Evolutionary conservation across 1,140 invertebrate species (phyloP), one percentile per base, ranked within the genome.

Genomic region (Probaryconus sp.): DNA sequence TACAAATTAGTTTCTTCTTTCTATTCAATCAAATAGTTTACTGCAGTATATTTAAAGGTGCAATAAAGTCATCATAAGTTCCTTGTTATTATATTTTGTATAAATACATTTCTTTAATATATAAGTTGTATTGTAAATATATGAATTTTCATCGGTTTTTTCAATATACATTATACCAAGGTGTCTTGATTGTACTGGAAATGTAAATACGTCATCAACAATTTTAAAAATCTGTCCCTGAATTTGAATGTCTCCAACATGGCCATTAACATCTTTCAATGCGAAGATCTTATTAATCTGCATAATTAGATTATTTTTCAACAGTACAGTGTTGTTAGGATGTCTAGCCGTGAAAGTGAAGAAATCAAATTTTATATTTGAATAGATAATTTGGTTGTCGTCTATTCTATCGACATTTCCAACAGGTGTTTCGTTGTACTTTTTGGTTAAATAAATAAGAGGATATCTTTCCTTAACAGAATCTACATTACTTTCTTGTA

Each of bases 401-500:
- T n/a, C 3, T 6, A 5, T 42, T 42, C 24, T 10, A 9, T 42
- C 2, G n/a, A 21, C 5, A 42, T 21, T 5, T 21, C 20, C 38
- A 21, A 7, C 24, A 4, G 1, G 38, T 2, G 10, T 20, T 10
- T 42, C 24, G 24, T 6, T 10, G 2, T 9, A n/a, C 24, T 20
- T 20, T 21, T 42, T 9, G 4, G 5, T 42, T 42, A n/a, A 3
- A 20, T 4, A 42, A 4, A 42, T 42, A 21, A 42, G 38, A 2
- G 38, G 38, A 42, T 42, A 42, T 1, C n/a, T n/a, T n/a, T n/a
- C n/a, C n/a, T 17, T 21, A n/a, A 3, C 16, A n/a, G 38, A n/a
- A 21, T n/a, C n/a, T n/a, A 20, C 18, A 42, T 42, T 42, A 9
- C 17, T 9, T 42, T 42, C 6, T 21, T 42, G 9, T 21, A 51